Base-by-base conservation (phyloP, 2,113 vertebrate species). In the Paralichthys olivaceus region DNA sequence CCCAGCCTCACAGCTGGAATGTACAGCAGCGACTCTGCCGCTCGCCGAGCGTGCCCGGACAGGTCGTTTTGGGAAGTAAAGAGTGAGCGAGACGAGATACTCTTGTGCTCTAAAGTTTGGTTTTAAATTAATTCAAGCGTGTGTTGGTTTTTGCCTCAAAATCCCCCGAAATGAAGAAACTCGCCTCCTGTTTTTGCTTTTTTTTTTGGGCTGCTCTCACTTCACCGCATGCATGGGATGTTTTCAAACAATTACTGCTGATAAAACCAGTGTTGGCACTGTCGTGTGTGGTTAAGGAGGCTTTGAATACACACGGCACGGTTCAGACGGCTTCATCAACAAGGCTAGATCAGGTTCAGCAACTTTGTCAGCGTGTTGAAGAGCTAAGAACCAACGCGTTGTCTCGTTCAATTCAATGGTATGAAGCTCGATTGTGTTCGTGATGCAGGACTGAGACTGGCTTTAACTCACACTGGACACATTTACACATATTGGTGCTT, bases 1-100 rank as follows among this genome's bases (percentile, higher is more conserved):
- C 69, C 23, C 61, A 55, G 58, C 47, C 57, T 76, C 70, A 23
- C 66, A 65, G 51, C 61, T 87, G 85, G 89, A 91, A 91, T 91
- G 85, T 60, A 45, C 1, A 2, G 54, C 67, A 60, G 79, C 13
- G 65, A 72, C 79, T 79, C 25, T 58, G 64, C 34, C 15, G 6
- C 55, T 75, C 23, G 67, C 68, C 61, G 37, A 86, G 83, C 91
- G 29, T 83, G 91, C 43, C 82, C 45, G 0, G 62, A 80, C 89
- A 84, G 25, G 86, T 62, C 34, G 32, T 14, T 70, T 51, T 55
- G 12, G 37, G 26, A 29, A 68, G 84, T 57, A 59, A 62, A 45
- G 25, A 37, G 20, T 20, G 63, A 76, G 61, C 23, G 4, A 49
- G 19, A 43, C n/a, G 3, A 45, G 43, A 17, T 13, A 15, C 1